Percentiles rank a stretch among this genome's conserved stretches.
Conservation (phyloP, 2,888 invertebrate species). For the Aleiodes leptofemur region DNA sequence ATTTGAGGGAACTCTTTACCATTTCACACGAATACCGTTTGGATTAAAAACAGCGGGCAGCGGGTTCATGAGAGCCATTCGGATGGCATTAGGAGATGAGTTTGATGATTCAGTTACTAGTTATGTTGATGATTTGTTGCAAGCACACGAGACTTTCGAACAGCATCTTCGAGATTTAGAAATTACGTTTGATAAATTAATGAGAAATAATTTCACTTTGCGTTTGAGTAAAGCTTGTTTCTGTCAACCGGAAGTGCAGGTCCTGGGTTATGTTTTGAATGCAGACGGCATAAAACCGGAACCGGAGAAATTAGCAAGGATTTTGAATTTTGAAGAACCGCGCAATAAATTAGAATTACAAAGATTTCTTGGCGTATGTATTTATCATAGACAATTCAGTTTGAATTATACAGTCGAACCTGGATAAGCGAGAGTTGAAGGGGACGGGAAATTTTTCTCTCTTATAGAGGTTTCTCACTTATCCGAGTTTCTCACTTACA, state of each 20-base stretch:
- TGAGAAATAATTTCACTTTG: constrained; percentile 55
- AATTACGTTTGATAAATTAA: constrained; percentile 50
- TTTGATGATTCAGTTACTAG: constrained; percentile 56
- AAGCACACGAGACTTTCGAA: constrained; percentile 48
- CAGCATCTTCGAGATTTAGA: constrained; percentile 55
- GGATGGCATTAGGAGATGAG: constrained; percentile 56
- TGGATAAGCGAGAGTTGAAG: no score
- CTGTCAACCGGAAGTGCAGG: neutral
- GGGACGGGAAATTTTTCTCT: no score
- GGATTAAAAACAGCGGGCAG: no score
- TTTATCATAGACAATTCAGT: constrained; percentile 47
- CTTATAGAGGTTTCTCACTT: no score
- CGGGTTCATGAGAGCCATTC: constrained; percentile 37
- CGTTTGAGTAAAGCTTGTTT: neutral
- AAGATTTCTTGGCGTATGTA: constrained; percentile 49
- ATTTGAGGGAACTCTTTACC: constrained; percentile 54
- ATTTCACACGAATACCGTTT: constrained; percentile 58
- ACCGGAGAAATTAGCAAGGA: constrained; percentile 47
- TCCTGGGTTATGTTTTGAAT: neutral
- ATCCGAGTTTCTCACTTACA: no score
- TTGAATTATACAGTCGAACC: constrained; percentile 26
- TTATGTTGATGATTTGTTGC: constrained; percentile 64
- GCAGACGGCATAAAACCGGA: constrained; percentile 19
- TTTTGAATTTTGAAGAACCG: constrained; percentile 56
- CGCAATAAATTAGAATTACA: constrained; percentile 56